Percentiles rank a stretch among this genome's conserved stretches.
These are phyloP conservation scores for Ferdinandea cuprea DNA, from an alignment of 2,888 invertebrate genomes.

Conservation along the genomic window DNA sequence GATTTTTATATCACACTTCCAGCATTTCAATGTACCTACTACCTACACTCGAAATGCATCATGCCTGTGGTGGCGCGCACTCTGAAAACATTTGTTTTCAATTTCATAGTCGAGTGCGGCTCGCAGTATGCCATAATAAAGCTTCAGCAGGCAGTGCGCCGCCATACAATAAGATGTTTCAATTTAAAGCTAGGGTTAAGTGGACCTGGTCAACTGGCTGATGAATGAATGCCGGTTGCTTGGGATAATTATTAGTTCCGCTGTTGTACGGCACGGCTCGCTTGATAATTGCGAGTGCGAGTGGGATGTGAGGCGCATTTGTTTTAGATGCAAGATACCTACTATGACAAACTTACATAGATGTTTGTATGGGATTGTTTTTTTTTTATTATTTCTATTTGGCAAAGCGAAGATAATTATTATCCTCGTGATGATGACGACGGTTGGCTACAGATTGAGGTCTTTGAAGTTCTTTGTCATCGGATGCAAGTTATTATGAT, in stretches of 20 bases:
- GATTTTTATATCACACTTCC: slow-evolving; percentile 35
- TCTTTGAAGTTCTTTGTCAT: slow-evolving; percentile 30
- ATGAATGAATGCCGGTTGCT: slow-evolving; percentile 53
- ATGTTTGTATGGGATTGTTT: background rate
- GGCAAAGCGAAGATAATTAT: background rate
- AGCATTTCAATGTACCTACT: slow-evolving; percentile 9
- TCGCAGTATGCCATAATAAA: slow-evolving; percentile 22
- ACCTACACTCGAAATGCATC: background rate
- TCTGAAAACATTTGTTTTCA: slow-evolving; percentile 66
- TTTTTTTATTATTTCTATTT: slow-evolving; percentile 41
- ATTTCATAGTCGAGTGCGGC: slow-evolving; percentile 66
- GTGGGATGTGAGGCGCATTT: slow-evolving; percentile 45
- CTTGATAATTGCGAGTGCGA: slow-evolving; percentile 54
- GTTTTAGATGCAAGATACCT: background rate
- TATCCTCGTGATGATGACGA: background rate
- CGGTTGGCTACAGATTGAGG: slow-evolving; percentile 18
- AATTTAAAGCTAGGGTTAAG: slow-evolving; percentile 68
- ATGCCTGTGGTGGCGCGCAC: background rate
- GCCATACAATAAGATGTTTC: slow-evolving; percentile 61
- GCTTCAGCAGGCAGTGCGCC: slow-evolving; percentile 41
- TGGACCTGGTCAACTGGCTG: slow-evolving; percentile 67
- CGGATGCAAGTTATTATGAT: slow-evolving; percentile 6
- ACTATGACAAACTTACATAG: no score
- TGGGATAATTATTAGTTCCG: slow-evolving; percentile 64
- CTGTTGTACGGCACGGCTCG: slow-evolving; percentile 15